Evolutionary conservation across 2,888 invertebrate genomes (phyloP).

Genomic region (Megamerina dolium): DNA sequence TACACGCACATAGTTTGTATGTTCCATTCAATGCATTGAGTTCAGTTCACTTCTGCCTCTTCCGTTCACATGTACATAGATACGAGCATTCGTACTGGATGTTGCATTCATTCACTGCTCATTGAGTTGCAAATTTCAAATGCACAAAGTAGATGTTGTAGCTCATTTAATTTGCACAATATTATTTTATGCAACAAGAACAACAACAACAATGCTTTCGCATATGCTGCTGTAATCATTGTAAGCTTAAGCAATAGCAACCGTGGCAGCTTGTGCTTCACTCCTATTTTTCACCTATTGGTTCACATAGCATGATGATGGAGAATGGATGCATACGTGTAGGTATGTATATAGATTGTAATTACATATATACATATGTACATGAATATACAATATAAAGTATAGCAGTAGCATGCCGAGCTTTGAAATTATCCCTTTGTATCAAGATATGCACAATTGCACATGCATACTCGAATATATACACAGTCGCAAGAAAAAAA

Average conservation of each 20-base stretch:
- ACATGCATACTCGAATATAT: neutral
- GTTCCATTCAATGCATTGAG: constrained; percentile 6
- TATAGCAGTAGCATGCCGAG: no score
- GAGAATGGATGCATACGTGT: no score
- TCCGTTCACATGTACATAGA: neutral
- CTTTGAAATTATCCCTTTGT: neutral
- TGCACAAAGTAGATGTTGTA: constrained; percentile 1
- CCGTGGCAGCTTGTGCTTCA: neutral
- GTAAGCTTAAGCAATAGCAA: neutral
- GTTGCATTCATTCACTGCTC: neutral
- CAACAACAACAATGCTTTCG: no score
- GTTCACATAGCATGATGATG: no score
- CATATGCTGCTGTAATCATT: neutral
- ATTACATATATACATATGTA: no score
- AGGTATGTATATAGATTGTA: no score
- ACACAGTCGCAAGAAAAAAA: neutral
- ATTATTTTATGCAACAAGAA: neutral
- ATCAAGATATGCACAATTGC: neutral
- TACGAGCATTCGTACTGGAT: neutral
- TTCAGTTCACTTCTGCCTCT: constrained; percentile 2
- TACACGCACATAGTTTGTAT: neutral
- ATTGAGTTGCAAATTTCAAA: constrained; percentile 4
- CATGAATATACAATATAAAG: no score
- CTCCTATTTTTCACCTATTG: no score
- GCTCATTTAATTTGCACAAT: constrained; percentile 5